Base-by-base conservation (phyloP, 1,140 invertebrate species). In the Drosophila orosa region DNA sequence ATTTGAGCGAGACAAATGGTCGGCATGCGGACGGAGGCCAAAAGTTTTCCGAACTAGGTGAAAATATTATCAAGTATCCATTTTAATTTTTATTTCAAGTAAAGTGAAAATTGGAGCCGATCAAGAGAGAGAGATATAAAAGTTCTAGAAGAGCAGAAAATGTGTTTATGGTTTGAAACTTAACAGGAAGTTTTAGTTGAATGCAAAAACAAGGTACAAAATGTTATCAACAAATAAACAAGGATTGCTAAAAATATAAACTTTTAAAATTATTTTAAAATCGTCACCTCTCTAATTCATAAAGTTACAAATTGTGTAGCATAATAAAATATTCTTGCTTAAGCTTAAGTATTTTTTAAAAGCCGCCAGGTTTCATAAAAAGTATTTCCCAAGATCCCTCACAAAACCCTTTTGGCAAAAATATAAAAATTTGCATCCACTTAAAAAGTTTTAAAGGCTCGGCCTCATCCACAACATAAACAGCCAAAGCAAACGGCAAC, bases 11-110 rank as follows among this genome's bases (percentile, higher is more conserved):
- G 63, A 47, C 67, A 71, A 71, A 57, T 71, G 50, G 10, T 33
- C 9, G 24, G 13, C 5, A 39, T 17, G 62, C 17, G 15, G 5
- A 47, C 24, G 19, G 67, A 37, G 65, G 27, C 22, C 8, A 31
- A 65, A 65, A 67, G 33, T 67, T 67, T 33, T 25, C 5, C 7
- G 13, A 48, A 56, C 65, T 37, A 56, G 65, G 40, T 71, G 40
- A 69, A 58, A 39, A 58, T 58, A 48, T 39, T 27, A 45, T n/a
- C 24, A 27, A 47, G 31, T 69, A 71, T 48, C 19, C 25, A 19
- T 22, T 68, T 69, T 42, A 44, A 8, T 68, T 68, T 27, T 37
- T 8, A 31, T n/a, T 25, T 42, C 5, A 50, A 65, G 27, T 31
- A 42, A 15, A 27, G n/a, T 35, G 22, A 27, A 62, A 35, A 25